Evolutionary conservation across 1,140 invertebrate species (phyloP).

Genomic region (Zaprionus inermis): DNA sequence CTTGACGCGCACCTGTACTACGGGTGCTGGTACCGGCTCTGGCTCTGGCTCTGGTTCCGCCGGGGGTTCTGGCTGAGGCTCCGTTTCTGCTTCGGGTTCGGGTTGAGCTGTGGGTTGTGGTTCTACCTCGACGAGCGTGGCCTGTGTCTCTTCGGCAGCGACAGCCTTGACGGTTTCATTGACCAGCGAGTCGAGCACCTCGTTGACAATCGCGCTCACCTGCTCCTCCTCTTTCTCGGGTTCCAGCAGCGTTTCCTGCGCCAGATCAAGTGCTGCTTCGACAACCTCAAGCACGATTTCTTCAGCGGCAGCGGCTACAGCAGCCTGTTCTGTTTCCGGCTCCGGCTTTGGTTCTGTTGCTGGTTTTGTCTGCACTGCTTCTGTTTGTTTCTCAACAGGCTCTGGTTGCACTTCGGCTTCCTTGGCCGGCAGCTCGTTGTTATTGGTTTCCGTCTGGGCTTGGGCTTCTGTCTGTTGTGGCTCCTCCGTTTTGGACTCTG

Average conservation of each 20-base stretch:
- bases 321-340: constrained; percentile 16
- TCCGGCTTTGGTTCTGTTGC: constrained; percentile 3
- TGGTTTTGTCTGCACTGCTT: neutral
- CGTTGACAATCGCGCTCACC: constrained; percentile 68
- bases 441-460: constrained; percentile 69
- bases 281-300: constrained; percentile 75
- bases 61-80: neutral
- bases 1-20: constrained; percentile 38
- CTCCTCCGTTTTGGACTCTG: constrained; percentile 28
- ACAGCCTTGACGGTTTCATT: constrained; percentile 68
- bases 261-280: constrained; percentile 58
- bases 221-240: constrained; percentile 45
- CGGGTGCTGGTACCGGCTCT: neutral
- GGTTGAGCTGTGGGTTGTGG: constrained; percentile 2
- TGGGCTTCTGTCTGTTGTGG: constrained; percentile 5
- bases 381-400: constrained; percentile 46
- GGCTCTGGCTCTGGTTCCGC: constrained; percentile 16
- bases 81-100: constrained; percentile 1
- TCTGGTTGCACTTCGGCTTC: constrained; percentile 13
- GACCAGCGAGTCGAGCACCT: constrained; percentile 67
- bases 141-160: constrained; percentile 50
- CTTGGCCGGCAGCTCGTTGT: constrained; percentile 59
- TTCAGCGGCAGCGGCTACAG: constrained; percentile 55
- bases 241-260: neutral
- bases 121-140: constrained; percentile 55